Percentiles rank a stretch among this genome's conserved stretches.
Conservation (phyloP, 2,888 invertebrate genomes). For the Willowsia nigromaculata region DNA sequence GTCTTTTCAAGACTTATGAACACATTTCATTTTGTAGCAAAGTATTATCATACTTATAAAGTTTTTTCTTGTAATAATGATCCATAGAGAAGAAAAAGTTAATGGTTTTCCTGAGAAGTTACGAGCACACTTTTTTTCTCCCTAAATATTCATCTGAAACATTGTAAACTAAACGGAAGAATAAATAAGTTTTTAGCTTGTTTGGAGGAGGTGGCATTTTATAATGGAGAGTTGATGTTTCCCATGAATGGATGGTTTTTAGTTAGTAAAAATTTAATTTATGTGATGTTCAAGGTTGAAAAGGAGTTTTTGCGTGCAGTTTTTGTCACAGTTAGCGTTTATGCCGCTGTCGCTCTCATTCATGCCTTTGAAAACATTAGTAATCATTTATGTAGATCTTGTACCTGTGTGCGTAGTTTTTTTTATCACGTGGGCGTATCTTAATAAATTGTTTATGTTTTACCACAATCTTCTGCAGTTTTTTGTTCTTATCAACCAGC, state of each 20-base stretch:
- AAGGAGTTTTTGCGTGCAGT: conserved; percentile 42
- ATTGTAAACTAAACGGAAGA: neutral
- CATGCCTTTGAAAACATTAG: neutral
- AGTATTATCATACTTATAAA: too few species aligned
- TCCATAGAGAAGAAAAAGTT: neutral
- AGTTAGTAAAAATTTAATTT: conserved; percentile 1
- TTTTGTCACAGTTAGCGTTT: neutral
- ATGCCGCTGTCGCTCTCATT: neutral
- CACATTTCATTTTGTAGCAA: neutral
- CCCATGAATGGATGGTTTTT: neutral
- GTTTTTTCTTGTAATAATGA: neutral
- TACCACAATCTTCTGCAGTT: neutral
- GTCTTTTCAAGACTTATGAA: neutral
- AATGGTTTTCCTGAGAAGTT: neutral
- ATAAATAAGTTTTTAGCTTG: neutral
- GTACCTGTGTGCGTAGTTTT: conserved; percentile 24
- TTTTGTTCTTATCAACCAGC: neutral
- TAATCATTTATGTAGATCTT: neutral
- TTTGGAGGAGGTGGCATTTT: neutral
- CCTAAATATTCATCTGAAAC: neutral
- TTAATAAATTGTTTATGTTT: neutral
- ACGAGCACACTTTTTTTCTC: neutral
- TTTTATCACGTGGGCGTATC: conserved; percentile 17
- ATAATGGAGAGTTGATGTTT: conserved; percentile 8
- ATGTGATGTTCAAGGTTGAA: conserved; percentile 48